These are phyloP conservation scores for Melanostoma scalare DNA, from an alignment of 2,888 invertebrate species.

Conservation along the genomic window DNA sequence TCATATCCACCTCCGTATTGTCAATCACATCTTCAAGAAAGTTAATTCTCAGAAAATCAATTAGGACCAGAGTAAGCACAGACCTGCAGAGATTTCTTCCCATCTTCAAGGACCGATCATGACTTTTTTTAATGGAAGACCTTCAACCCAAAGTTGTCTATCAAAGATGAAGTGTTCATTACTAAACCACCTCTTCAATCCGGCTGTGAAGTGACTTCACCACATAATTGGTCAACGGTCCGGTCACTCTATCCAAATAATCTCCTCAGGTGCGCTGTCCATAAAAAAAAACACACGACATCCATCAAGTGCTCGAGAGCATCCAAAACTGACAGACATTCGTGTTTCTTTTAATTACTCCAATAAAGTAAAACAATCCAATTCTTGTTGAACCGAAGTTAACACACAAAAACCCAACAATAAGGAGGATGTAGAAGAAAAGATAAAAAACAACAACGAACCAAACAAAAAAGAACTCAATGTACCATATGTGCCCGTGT, in stretches of 20 bases:
- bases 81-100: too few species aligned
- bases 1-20: too few species aligned
- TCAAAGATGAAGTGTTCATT: too few species aligned
- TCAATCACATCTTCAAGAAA: too few species aligned
- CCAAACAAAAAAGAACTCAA: neutral
- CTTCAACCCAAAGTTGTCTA: too few species aligned
- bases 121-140: too few species aligned
- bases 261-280: neutral
- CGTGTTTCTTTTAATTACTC: conserved; percentile 69
- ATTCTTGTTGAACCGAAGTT: conserved; percentile 71
- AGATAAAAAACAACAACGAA: conserved; percentile 14
- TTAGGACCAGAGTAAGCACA: too few species aligned
- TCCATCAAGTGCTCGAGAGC: conserved; percentile 34
- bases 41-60: too few species aligned
- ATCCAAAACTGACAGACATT: conserved; percentile 52
- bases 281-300: neutral
- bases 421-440: conserved; percentile 7
- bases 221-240: neutral
- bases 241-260: neutral
- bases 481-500: conserved; percentile 58
- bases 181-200: too few species aligned
- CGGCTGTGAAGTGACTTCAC: neutral
- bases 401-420: conserved; percentile 69
- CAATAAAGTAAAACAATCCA: conserved; percentile 72
- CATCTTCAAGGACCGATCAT: too few species aligned